Base-by-base conservation (phyloP, 2,113 vertebrate species). In the Suricata suricatta region DNA sequence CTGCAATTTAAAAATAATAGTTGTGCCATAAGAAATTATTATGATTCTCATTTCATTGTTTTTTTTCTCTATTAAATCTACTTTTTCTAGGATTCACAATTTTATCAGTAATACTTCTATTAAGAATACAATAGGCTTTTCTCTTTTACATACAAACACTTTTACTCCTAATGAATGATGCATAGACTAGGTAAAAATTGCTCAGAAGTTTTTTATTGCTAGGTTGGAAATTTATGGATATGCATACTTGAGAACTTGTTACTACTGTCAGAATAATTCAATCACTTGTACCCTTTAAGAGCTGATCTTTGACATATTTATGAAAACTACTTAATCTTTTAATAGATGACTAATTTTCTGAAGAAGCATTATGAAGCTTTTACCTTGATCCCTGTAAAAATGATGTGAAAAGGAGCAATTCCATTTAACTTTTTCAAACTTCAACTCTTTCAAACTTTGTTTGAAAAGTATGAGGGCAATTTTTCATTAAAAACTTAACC, bases 301-400 rank as follows among this genome's bases (percentile, higher is more conserved):
- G 92, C 71, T 94, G 84, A 95, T 97, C 63, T 95, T 72, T 97
- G 96, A 97, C 97, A 96, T 96, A 74, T 98, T 97, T 98, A 47
- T 98, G 66, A 93, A 97, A 98, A 96, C 88, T 90, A 21, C 76
- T 92, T 98, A 97, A 97, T 97, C 96, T 96, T 97, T 94, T 98
- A 98, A 97, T 97, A 96, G 94, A 94, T 97, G 97, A 98, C 90
- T 93, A 44, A 97, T 93, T 90, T 97, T 98, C 97, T 63, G 63
- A 97, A 96, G 95, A 94, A 91, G 91, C 50, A 47, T 93, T 33
- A 54, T 93, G 82, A 93, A 85, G 38, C 74, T 95, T 97, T 96
- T 72, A 96, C 93, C 52, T 93, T 95, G 50, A 94, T 88, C 90
- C 57, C 44, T 94, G 76, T 19, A 97, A 95, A 98, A 96, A 38